Percentiles rank a stretch among this genome's conserved stretches.
Evolutionary conservation across 1,140 invertebrate genomes (phyloP).

Genomic region (Sinonovacula constricta): DNA sequence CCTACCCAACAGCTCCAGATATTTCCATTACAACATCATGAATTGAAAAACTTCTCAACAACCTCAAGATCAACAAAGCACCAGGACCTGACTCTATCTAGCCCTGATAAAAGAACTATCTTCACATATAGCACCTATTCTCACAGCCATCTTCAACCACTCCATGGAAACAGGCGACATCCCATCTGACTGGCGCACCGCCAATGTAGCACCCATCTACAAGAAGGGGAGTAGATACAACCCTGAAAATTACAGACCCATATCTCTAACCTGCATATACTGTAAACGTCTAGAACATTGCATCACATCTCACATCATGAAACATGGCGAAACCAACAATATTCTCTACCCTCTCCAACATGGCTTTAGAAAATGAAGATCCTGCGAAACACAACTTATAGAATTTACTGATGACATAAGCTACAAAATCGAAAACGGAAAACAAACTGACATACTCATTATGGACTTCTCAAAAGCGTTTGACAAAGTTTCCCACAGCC

Average conservation of each 20-base stretch:
- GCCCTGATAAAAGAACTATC: background rate
- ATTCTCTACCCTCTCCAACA: slow-evolving; percentile 22
- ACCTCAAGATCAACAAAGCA: background rate
- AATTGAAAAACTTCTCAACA: background rate
- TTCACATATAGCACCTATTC: background rate
- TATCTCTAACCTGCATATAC: slow-evolving; percentile 16
- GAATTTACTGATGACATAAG: slow-evolving; percentile 29
- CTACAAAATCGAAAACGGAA: slow-evolving; percentile 21
- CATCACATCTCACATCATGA: slow-evolving; percentile 7
- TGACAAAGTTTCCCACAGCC: slow-evolving; percentile 3
- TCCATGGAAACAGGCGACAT: background rate
- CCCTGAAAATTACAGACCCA: slow-evolving; percentile 13
- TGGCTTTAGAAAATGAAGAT: slow-evolving; percentile 27
- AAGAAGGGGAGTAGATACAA: slow-evolving; percentile 19
- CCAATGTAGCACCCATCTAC: slow-evolving; percentile 19
- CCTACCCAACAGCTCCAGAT: background rate
- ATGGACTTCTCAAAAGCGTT: background rate
- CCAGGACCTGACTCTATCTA: background rate
- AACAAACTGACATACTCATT: slow-evolving; percentile 21
- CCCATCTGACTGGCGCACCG: background rate
- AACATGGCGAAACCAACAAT: slow-evolving; percentile 14
- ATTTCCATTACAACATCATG: background rate
- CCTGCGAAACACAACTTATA: slow-evolving; percentile 38
- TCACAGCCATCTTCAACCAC: slow-evolving; percentile 2
- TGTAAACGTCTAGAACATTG: slow-evolving; percentile 22